Evolutionary conservation across 1,140 invertebrate species (phyloP).

Genomic region (Drosophila ogumai): DNA sequence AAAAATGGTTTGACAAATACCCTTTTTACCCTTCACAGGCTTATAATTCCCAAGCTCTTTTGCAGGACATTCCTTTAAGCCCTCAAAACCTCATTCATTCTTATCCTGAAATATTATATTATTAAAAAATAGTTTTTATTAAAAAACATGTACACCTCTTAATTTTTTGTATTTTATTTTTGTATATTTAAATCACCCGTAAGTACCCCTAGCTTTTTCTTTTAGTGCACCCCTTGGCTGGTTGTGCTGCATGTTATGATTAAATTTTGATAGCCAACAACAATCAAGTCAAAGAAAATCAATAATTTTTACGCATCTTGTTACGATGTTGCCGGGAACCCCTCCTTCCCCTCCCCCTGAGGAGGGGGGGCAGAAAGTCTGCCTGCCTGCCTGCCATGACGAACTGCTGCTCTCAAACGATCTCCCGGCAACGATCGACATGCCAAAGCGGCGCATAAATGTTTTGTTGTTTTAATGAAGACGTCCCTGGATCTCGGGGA

Average conservation of each 20-base stretch:
- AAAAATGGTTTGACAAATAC: too few species aligned
- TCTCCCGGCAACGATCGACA: constrained; percentile 59
- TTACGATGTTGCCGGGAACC: constrained; percentile 62
- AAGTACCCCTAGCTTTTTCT: not conserved
- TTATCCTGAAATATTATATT: not conserved
- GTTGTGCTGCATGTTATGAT: constrained; percentile 77
- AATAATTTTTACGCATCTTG: constrained; percentile 85
- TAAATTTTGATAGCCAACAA: constrained; percentile 84
- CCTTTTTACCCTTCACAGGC: not conserved
- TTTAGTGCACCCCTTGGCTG: constrained; percentile 19
- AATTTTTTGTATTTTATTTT: too few species aligned
- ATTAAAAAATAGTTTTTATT: too few species aligned
- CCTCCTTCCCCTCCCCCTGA: not conserved
- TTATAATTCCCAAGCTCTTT: not conserved
- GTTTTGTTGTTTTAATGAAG: constrained; percentile 84
- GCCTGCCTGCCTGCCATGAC: constrained; percentile 46
- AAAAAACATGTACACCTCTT: too few species aligned
- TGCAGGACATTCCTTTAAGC: not conserved
- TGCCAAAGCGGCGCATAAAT: constrained; percentile 83
- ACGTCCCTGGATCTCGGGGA: constrained; percentile 57
- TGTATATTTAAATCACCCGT: not conserved
- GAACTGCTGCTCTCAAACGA: constrained; percentile 50
- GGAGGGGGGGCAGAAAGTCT: not conserved
- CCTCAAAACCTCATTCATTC: not conserved
- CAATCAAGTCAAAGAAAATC: constrained; percentile 83